phyloP scores from a whole-genome alignment of 2,797 vertebrate genomes.

The Sebastes cheni region DNA sequence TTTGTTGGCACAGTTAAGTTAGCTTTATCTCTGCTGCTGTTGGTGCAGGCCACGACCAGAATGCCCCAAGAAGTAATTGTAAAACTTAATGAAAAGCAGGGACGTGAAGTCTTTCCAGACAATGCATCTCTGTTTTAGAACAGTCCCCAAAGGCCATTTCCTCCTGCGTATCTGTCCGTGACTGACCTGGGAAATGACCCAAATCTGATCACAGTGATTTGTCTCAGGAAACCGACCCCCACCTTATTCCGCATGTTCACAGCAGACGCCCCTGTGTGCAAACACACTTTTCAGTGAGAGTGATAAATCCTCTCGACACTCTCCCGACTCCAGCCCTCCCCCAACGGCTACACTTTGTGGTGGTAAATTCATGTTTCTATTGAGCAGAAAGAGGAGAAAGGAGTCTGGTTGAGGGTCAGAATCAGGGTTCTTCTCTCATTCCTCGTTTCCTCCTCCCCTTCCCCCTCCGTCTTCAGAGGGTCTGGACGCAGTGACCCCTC shows the following conservation, averaged over 20 bases:
- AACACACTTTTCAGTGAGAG: conserved; percentile 42
- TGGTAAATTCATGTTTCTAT: conserved; percentile 67
- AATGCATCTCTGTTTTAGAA: conserved; percentile 55
- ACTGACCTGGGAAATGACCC: conserved; percentile 57
- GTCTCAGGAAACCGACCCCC: conserved; percentile 74
- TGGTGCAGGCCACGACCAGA: conserved; percentile 1
- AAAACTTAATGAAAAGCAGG: conserved; percentile 59
- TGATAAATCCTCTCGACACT: conserved; percentile 67
- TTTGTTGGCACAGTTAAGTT: not conserved
- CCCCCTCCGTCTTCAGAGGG: conserved; percentile 28
- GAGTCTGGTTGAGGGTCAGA: conserved; percentile 38
- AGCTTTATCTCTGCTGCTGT: not conserved
- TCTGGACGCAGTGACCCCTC: conserved; percentile 74
- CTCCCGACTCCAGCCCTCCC: conserved; percentile 6
- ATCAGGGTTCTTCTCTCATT: conserved; percentile 52
- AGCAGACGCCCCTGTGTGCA: conserved; percentile 49
- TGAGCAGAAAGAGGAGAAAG: conserved; percentile 45
- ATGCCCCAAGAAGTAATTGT: conserved; percentile 9
- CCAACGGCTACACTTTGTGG: conserved; percentile 27
- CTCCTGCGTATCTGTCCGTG: conserved; percentile 35
- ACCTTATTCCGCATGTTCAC: conserved; percentile 25
- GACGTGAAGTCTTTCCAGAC: conserved; percentile 30
- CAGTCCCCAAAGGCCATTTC: conserved; percentile 44
- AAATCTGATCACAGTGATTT: conserved; percentile 69
- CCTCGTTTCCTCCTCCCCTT: conserved; percentile 10